phyloP scores from a whole-genome alignment of 1,140 invertebrate genomes.

The Trachymyrmex cornetzi region DNA sequence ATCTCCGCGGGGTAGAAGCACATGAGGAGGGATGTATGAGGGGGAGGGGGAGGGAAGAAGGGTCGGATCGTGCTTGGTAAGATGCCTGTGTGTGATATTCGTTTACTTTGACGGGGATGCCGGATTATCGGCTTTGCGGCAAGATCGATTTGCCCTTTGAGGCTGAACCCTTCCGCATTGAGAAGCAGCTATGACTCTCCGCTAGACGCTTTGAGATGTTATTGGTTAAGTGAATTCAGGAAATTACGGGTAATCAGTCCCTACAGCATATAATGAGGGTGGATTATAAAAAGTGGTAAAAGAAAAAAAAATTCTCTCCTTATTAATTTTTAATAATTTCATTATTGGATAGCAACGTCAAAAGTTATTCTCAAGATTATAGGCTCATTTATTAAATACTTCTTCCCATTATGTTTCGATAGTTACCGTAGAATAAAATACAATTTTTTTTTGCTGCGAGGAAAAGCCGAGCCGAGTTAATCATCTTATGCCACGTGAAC shows the following conservation, averaged over 20 bases:
- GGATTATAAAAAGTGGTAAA: not conserved
- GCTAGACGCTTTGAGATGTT: constrained; percentile 4
- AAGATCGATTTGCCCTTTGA: constrained; percentile 64
- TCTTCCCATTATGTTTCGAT: not conserved
- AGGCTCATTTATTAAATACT: not conserved
- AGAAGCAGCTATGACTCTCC: constrained; percentile 10
- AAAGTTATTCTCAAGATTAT: not conserved
- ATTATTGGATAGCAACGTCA: not conserved
- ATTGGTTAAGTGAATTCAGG: constrained; percentile 23
- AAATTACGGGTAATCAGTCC: not conserved
- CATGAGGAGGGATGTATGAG: not conserved
- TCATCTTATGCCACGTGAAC: constrained; percentile 6
- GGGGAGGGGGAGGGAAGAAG: constrained; percentile 50
- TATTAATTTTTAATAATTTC: constrained; percentile 5
- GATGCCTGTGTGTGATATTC: constrained; percentile 40
- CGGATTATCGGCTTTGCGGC: constrained; percentile 56
- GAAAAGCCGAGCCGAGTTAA: constrained; percentile 40
- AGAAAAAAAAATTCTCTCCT: not conserved
- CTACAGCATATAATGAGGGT: not conserved
- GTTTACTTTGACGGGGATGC: constrained; percentile 61
- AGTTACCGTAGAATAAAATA: not conserved
- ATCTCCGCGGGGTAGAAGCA: constrained; percentile 16
- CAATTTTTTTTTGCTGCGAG: not conserved
- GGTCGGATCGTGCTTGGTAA: constrained; percentile 43
- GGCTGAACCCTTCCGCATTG: constrained; percentile 33